Evolutionary conservation across 2,113 vertebrate genomes (phyloP), one percentile per base, ranked within the genome.

Genomic region (Callospermophilus lateralis): DNA sequence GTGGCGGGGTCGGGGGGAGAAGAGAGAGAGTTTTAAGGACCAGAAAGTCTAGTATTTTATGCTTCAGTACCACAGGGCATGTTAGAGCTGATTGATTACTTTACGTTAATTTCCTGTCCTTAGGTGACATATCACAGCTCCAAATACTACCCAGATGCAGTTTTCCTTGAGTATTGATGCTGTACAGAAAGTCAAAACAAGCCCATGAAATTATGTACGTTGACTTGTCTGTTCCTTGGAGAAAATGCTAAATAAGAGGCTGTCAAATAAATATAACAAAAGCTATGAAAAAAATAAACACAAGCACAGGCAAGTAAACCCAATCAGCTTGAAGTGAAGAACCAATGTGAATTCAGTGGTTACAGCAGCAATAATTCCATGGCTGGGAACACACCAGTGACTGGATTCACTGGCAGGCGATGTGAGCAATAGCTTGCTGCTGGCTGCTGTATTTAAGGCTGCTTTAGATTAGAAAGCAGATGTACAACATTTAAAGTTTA

Each of bases 191-290:
- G 39, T 53, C 73, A 92, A 30, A 83, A 90, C 0, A 79, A 78
- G 81, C 51, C 65, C 48, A 58, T 65, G 63, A 95, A 94, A 22
- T 92, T 88, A 93, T 83, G 42, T 0, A 86, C 72, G 94, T 97
- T 98, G 9, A 74, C 74, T 92, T 79, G 1, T 70, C 65, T 65
- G 51, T 97, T 97, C 53, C 61, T 96, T 93, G 63, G 76, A 96
- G 93, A 94, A 94, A 67, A 95, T 95, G 65, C 63, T 51, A 76
- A 95, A 80, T 93, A 93, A 97, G 28, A 92, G 28, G 37, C 42
- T 97, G 89, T 97, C 94, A 98, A 94, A 96, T 95, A 98, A 97
- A 98, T 94, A 89, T 67, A 97, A 93, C 68, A 95, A 96, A 98
- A 97, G 65, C 81, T 37, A 48, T 37, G 95, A 89, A 85, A 95